Evolutionary conservation across 92 coral and sea anemone species (phyloP).

Genomic region (Scolanthus callimorphus): DNA sequence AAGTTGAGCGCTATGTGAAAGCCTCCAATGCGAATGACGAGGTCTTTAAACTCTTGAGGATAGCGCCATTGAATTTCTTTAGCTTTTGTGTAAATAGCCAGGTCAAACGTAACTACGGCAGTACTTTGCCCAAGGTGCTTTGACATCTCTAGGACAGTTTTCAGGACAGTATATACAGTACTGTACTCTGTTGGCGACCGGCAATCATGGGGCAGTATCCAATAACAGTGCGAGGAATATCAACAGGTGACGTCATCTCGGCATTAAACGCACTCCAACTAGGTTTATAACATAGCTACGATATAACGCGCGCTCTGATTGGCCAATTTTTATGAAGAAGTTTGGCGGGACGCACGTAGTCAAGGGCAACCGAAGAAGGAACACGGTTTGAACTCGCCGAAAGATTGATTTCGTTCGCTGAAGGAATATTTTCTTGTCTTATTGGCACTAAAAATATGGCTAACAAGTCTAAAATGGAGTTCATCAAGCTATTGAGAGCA

Average conservation of each 20-base stretch:
- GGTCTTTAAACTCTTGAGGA: conserved; percentile 45
- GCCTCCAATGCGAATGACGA: conserved; percentile 47
- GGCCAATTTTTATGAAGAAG: no score
- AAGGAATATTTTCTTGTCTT: no score
- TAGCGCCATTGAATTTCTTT: conserved; percentile 49
- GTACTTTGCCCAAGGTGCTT: conserved; percentile 12
- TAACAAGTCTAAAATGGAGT: no score
- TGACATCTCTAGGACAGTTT: conserved; percentile 17
- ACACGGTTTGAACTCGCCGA: no score
- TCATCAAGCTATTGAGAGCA: no score
- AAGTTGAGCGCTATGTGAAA: conserved; percentile 50
- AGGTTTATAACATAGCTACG: no score
- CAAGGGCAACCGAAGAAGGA: no score
- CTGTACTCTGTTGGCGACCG: conserved; percentile 57
- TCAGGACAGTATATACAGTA: conserved; percentile 47
- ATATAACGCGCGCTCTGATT: no score
- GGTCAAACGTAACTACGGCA: conserved; percentile 41
- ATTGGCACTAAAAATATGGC: no score
- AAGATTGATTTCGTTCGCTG: no score
- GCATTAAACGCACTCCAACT: conserved; percentile 66
- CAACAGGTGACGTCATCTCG: conserved; percentile 16
- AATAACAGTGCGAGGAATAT: conserved; percentile 22
- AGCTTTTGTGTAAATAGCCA: conserved; percentile 52
- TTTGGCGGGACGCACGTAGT: no score
- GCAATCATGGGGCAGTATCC: conserved; percentile 71